These are phyloP conservation scores for Gavia stellata DNA, from an alignment of 2,113 vertebrate genomes.

Conservation along the genomic window DNA sequence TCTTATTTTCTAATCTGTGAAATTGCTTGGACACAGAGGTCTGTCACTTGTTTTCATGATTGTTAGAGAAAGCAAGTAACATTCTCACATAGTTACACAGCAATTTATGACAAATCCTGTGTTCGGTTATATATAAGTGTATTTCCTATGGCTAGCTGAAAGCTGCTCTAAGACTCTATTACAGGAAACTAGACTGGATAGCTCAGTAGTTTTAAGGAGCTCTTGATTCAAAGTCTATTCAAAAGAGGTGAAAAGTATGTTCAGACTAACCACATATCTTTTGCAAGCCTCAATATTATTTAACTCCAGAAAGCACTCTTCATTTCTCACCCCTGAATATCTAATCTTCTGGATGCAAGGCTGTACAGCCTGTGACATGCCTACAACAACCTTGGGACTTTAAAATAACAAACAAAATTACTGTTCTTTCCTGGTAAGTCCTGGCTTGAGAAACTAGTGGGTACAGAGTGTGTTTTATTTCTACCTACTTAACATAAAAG, in stretches of 20 bases:
- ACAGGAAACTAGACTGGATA: background rate
- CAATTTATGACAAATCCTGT: background rate
- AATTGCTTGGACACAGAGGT: background rate
- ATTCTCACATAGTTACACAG: background rate
- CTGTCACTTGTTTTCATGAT: background rate
- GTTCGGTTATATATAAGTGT: background rate
- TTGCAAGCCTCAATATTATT: background rate
- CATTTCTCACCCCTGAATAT: background rate
- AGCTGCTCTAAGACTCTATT: background rate
- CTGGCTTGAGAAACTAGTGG: background rate
- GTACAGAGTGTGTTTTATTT: background rate
- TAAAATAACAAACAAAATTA: background rate
- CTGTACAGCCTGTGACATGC: background rate
- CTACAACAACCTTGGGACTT: background rate
- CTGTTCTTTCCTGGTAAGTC: background rate
- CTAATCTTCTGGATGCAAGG: background rate
- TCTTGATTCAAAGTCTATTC: background rate
- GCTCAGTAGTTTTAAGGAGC: background rate
- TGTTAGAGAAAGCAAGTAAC: background rate
- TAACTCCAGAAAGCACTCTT: background rate
- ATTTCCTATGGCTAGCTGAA: background rate
- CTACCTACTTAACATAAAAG: background rate
- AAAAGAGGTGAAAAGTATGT: background rate
- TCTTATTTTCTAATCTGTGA: background rate
- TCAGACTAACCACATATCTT: background rate